These are phyloP conservation scores for Brachyptera risi DNA, from an alignment of 2,888 invertebrate genomes.

Conservation along the genomic window DNA sequence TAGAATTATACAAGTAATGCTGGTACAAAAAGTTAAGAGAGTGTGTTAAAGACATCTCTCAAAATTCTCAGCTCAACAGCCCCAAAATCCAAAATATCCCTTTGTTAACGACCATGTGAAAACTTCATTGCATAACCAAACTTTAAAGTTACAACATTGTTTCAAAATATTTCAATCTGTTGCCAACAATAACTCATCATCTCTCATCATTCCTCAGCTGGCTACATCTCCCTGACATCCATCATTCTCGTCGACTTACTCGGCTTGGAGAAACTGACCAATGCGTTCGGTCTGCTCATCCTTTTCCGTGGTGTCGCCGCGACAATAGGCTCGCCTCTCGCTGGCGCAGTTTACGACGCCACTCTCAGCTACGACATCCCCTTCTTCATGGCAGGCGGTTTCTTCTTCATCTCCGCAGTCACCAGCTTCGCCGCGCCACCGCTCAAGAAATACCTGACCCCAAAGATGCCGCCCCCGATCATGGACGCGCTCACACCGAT, in stretches of 20 bases:
- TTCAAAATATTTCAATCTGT: neutral
- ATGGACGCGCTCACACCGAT: slow-evolving; percentile 75
- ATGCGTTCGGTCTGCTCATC: slow-evolving; percentile 94
- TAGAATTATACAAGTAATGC: too few relatives aligned
- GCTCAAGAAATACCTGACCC: slow-evolving; percentile 55
- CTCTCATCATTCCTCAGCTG: slow-evolving; percentile 58
- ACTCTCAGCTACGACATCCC: slow-evolving; percentile 80
- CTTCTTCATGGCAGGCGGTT: slow-evolving; percentile 87
- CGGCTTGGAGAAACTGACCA: slow-evolving; percentile 92
- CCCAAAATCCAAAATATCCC: too few relatives aligned
- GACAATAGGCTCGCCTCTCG: slow-evolving; percentile 76
- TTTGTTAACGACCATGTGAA: too few relatives aligned
- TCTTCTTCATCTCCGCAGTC: slow-evolving; percentile 79
- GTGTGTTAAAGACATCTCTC: too few relatives aligned
- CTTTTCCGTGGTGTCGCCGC: slow-evolving; percentile 93
- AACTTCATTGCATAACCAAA: too few relatives aligned
- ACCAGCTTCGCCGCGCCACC: slow-evolving; percentile 81
- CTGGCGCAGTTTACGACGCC: slow-evolving; percentile 86
- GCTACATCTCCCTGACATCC: slow-evolving; percentile 95
- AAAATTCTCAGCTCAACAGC: too few relatives aligned
- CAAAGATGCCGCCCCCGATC: slow-evolving; percentile 59
- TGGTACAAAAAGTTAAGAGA: too few relatives aligned
- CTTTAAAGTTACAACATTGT: too few relatives aligned
- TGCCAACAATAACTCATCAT: slow-evolving; percentile 8
- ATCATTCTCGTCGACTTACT: slow-evolving; percentile 95